Percentiles rank a stretch among this genome's conserved stretches.
phyloP scores from a whole-genome alignment of 2,888 invertebrate genomes.

The Machimus rusticus region DNA sequence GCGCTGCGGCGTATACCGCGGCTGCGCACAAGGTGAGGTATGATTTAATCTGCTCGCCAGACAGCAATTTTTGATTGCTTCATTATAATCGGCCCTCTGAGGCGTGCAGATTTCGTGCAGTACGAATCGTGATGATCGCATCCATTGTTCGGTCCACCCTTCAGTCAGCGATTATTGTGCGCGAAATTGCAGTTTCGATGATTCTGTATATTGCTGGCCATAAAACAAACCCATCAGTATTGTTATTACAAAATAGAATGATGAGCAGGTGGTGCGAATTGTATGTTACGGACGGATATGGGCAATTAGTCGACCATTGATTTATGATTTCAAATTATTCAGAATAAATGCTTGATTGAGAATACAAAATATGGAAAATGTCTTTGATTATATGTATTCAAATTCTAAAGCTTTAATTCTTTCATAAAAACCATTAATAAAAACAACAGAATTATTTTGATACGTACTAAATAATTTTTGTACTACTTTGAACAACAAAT shows the following conservation, averaged over 20 bases:
- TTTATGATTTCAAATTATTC: background rate
- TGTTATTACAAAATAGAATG: background rate
- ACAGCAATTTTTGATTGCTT: conserved; percentile 30
- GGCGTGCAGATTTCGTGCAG: background rate
- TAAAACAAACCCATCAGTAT: background rate
- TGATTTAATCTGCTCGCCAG: conserved; percentile 10
- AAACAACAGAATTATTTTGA: too few relatives aligned
- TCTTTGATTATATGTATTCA: too few relatives aligned
- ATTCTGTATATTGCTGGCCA: background rate
- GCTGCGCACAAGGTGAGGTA: background rate
- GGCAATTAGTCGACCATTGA: background rate
- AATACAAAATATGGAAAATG: too few relatives aligned
- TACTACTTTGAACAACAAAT: too few relatives aligned
- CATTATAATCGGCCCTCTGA: background rate
- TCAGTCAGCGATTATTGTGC: background rate
- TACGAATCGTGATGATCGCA: background rate
- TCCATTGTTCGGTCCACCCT: background rate
- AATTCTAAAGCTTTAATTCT: too few relatives aligned
- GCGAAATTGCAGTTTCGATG: background rate
- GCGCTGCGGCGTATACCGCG: background rate
- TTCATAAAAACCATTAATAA: too few relatives aligned
- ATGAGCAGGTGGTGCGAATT: background rate
- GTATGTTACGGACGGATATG: background rate
- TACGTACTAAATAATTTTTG: too few relatives aligned
- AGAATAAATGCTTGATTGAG: too few relatives aligned